phyloP scores from a whole-genome alignment of 2,797 vertebrate species.

The Scomberomorus guttatus region DNA sequence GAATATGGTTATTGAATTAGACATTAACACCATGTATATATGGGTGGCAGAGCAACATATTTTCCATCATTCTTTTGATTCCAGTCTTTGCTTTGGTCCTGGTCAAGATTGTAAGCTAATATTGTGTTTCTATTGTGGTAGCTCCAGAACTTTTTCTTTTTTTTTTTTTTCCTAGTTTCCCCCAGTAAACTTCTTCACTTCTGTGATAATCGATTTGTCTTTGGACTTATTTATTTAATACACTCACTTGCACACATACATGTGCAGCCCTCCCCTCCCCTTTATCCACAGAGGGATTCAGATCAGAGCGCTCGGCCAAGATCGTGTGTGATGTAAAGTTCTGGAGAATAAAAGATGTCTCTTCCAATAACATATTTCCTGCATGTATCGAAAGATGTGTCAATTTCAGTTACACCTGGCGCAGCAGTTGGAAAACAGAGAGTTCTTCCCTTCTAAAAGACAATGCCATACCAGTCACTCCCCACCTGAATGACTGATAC shows the following conservation, averaged over 20 bases:
- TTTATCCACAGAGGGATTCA: slow-evolving; percentile 75
- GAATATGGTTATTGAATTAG: slow-evolving; percentile 13
- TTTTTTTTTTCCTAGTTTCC: slow-evolving; percentile 60
- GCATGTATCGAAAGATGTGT: slow-evolving; percentile 81
- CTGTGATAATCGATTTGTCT: slow-evolving; percentile 79
- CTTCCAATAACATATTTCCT: slow-evolving; percentile 82
- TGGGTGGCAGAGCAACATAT: not conserved
- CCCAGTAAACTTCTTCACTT: slow-evolving; percentile 71
- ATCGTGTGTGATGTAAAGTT: slow-evolving; percentile 84
- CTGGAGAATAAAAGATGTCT: slow-evolving; percentile 86
- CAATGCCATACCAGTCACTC: slow-evolving; percentile 82
- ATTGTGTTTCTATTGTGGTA: slow-evolving; percentile 28
- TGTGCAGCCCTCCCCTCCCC: slow-evolving; percentile 62
- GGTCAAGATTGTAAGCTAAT: slow-evolving; percentile 21
- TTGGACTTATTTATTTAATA: slow-evolving; percentile 79
- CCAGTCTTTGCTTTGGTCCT: slow-evolving; percentile 15
- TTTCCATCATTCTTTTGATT: slow-evolving; percentile 30
- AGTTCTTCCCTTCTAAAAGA: slow-evolving; percentile 79
- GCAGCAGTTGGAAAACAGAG: slow-evolving; percentile 74
- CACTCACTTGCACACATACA: slow-evolving; percentile 53
- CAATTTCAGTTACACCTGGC: slow-evolving; percentile 85
- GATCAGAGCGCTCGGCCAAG: slow-evolving; percentile 85
- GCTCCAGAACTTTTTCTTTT: slow-evolving; percentile 51
- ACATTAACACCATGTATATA: not conserved
- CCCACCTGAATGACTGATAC: slow-evolving; percentile 85